These are phyloP conservation scores for Incurvaria masculella DNA, from an alignment of 2,888 invertebrate genomes.

Conservation along the genomic window DNA sequence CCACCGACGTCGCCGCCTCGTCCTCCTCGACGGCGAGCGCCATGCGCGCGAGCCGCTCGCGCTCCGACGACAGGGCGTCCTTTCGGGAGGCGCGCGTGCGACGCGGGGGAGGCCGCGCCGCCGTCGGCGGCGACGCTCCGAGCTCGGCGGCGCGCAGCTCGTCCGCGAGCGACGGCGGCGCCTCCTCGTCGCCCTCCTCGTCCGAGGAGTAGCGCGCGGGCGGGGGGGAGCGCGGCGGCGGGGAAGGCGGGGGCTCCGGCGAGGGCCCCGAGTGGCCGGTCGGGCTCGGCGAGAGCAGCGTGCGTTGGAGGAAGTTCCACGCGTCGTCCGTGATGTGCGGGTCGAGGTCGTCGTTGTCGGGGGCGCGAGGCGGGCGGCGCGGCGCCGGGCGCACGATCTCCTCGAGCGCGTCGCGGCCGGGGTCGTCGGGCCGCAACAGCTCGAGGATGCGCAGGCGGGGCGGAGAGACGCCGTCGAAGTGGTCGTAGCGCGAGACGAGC, in stretches of 20 bases:
- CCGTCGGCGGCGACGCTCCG: constrained; percentile 11
- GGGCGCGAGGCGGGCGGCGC: constrained; percentile 34
- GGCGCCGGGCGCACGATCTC: constrained; percentile 43
- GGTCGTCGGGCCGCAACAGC: constrained; percentile 39
- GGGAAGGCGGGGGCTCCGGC: constrained; percentile 21
- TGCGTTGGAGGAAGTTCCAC: constrained; percentile 38
- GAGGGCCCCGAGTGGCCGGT: constrained; percentile 24
- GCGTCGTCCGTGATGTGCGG: constrained; percentile 35
- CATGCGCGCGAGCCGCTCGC: constrained; percentile 39
- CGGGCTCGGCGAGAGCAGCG: constrained; percentile 35
- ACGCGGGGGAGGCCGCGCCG: constrained; percentile 22
- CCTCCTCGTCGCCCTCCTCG: constrained; percentile 15
- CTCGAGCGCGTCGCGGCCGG: constrained; percentile 39
- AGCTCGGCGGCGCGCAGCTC: constrained; percentile 41
- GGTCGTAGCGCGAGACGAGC: constrained; percentile 37
- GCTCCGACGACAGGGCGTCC: constrained; percentile 30
- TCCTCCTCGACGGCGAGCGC: constrained; percentile 47
- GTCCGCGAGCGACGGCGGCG: constrained; percentile 40
- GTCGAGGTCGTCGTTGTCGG: background rate
- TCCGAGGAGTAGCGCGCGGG: background rate
- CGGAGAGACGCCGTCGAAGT: constrained; percentile 32
- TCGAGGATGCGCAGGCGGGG: constrained; percentile 40
- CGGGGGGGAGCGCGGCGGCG: background rate
- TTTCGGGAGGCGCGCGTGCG: constrained; percentile 12
- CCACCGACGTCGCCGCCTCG: constrained; percentile 21